Evolutionary conservation across 2,888 invertebrate species (phyloP).

Genomic region (Acholoe squamosa): DNA sequence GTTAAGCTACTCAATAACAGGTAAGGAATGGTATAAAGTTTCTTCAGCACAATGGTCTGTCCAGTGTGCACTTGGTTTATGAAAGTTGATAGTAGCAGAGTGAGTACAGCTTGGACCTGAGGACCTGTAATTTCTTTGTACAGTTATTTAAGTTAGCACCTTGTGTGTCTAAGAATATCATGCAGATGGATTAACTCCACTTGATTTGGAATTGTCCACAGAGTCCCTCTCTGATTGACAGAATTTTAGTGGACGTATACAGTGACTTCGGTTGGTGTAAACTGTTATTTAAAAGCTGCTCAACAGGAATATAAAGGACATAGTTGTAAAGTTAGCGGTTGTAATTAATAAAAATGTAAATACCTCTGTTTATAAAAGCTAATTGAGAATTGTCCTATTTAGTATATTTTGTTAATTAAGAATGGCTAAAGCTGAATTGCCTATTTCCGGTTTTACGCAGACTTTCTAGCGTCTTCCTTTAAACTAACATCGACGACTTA

Average conservation of each 20-base stretch:
- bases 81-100: too few species aligned
- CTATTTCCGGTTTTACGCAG: neutral
- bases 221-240: too few species aligned
- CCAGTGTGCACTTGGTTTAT: too few species aligned
- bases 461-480: too few species aligned
- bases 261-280: neutral
- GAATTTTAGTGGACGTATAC: too few species aligned
- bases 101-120: too few species aligned
- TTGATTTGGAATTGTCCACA: neutral
- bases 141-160: neutral
- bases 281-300: neutral
- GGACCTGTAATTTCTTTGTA: too few species aligned
- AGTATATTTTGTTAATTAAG: neutral
- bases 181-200: neutral
- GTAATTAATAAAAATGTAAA: constrained; percentile 1
- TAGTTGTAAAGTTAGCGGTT: neutral
- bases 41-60: too few species aligned
- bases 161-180: neutral
- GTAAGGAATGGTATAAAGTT: too few species aligned
- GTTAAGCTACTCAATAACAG: too few species aligned
- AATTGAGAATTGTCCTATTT: neutral
- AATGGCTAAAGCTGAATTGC: neutral
- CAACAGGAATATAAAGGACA: neutral
- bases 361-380: constrained; percentile 14
- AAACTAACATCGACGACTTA: too few species aligned